Percentiles rank a stretch among this genome's conserved stretches.
These are phyloP conservation scores for Aphidoletes aphidimyza DNA, from an alignment of 2,888 invertebrate species.

Conservation along the genomic window DNA sequence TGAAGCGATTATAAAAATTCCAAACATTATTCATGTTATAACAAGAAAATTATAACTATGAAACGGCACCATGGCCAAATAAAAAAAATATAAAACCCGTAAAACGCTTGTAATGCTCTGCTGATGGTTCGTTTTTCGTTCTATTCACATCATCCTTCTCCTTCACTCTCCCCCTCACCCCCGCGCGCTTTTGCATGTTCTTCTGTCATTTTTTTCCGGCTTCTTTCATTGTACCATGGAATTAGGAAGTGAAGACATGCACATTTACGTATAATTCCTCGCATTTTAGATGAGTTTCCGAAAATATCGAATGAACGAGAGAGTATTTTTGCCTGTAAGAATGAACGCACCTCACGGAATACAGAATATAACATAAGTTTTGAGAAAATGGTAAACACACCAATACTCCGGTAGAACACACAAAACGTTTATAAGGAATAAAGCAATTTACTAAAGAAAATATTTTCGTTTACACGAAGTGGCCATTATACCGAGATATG, in stretches of 20 bases:
- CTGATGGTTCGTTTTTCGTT: background rate
- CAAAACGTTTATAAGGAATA: background rate
- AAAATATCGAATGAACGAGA: background rate
- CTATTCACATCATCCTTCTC: background rate
- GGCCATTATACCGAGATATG: background rate
- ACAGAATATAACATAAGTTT: background rate
- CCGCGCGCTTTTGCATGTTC: too few species aligned
- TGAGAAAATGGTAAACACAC: too few species aligned
- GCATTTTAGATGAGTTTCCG: slow-evolving; percentile 14
- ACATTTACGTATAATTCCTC: background rate
- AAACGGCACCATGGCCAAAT: background rate
- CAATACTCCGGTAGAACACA: background rate
- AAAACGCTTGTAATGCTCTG: background rate
- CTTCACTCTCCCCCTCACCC: too few species aligned
- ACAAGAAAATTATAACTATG: background rate
- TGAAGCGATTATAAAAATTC: slow-evolving; percentile 21
- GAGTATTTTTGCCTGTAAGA: too few species aligned
- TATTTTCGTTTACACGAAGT: background rate
- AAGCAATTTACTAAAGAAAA: slow-evolving; percentile 11
- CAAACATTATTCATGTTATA: slow-evolving; percentile 3
- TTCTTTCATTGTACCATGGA: background rate
- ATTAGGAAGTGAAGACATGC: background rate
- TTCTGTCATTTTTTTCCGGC: background rate
- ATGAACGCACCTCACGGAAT: background rate
- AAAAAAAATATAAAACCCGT: background rate